A percentile compares a stretch with the other conserved stretches of the same genome.
Conservation (phyloP, 2,797 vertebrate genomes). For the Dryobates pubescens region DNA sequence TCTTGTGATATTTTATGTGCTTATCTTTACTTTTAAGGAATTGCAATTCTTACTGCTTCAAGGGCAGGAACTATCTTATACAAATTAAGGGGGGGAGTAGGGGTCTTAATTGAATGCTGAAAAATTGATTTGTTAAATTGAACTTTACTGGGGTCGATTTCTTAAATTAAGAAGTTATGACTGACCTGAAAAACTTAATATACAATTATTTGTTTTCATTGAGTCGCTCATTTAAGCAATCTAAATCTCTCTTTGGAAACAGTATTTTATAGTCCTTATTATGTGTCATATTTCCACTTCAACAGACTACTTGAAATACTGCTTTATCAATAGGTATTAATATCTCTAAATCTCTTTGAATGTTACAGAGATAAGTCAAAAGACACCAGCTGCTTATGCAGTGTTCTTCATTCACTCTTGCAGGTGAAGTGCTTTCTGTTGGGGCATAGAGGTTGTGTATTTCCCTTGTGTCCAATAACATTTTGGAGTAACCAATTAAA, state of each 20-base stretch:
- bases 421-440: background rate
- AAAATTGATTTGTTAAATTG: background rate
- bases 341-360: background rate
- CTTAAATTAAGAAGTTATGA: background rate
- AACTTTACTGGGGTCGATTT: background rate
- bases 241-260: background rate
- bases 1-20: background rate
- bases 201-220: background rate
- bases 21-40: background rate
- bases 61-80: background rate
- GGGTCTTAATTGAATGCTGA: background rate
- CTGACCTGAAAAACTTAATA: background rate
- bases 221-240: background rate
- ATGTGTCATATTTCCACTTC: background rate
- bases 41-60: background rate
- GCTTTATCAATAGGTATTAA: background rate
- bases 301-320: background rate
- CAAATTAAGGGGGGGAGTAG: background rate
- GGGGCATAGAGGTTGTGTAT: background rate
- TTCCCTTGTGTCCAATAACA: background rate
- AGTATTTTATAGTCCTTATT: background rate
- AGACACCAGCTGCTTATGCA: background rate
- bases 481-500: background rate
- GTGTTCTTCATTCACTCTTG: background rate
- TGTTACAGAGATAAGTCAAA: background rate